These are phyloP conservation scores for Glandiceps talaboti DNA, from an alignment of 53 echinoderm and acorn worm genomes.

Conservation along the genomic window DNA sequence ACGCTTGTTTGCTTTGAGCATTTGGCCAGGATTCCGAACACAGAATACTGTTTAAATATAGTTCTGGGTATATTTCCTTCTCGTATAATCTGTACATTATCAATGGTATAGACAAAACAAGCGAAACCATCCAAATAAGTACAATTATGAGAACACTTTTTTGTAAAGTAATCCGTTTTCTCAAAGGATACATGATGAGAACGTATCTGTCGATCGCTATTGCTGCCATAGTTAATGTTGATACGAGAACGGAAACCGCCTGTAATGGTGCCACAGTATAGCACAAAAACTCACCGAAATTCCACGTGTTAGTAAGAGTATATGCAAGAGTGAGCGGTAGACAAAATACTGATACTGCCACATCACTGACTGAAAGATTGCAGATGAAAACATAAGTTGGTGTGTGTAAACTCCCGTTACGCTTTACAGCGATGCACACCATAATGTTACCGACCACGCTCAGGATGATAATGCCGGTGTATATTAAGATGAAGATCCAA, in stretches of 20 bases:
- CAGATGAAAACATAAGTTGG: conserved; percentile 92
- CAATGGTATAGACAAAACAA: conserved; percentile 52
- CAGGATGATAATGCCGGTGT: conserved; percentile 46
- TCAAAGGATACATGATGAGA: conserved; percentile 73
- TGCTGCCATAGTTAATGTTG: conserved; percentile 81
- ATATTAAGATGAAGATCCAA: conserved; percentile 44
- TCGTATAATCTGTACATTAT: conserved; percentile 38
- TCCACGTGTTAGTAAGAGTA: conserved; percentile 33
- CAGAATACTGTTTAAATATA: not conserved
- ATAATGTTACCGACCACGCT: conserved; percentile 72
- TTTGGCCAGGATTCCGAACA: not conserved
- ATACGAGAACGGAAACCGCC: conserved; percentile 77
- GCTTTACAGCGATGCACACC: conserved; percentile 72
- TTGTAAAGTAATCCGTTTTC: conserved; percentile 73
- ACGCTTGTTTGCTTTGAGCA: not conserved
- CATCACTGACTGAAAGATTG: conserved; percentile 78
- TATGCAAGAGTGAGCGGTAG: conserved; percentile 19
- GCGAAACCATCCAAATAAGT: conserved; percentile 64
- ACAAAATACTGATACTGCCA: conserved; percentile 10
- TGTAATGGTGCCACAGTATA: conserved; percentile 72
- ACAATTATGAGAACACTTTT: conserved; percentile 53
- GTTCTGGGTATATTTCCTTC: conserved; percentile 32
- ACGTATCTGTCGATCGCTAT: conserved; percentile 85
- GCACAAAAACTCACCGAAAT: conserved; percentile 62
- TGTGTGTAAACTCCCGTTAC: conserved; percentile 64